phyloP scores from a whole-genome alignment of 2,888 invertebrate genomes.

The Lasioglossum marginatum region DNA sequence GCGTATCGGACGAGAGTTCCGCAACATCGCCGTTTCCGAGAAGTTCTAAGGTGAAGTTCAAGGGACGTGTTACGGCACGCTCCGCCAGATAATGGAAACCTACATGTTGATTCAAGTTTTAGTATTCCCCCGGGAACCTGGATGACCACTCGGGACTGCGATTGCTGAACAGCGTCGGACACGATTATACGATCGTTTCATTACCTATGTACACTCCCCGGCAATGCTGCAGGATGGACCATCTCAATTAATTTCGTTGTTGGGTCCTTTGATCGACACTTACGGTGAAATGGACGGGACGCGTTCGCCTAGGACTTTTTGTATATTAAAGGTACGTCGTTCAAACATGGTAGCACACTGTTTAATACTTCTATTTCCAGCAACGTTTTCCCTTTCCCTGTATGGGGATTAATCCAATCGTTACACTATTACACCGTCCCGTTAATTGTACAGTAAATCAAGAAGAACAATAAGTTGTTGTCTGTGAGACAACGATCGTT shows the following conservation, averaged over 20 bases:
- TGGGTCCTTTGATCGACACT: neutral
- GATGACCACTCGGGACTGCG: constrained; percentile 7
- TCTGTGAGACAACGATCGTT: neutral
- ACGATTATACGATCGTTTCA: constrained; percentile 8
- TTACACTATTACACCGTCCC: too few relatives aligned
- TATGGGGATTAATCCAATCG: too few relatives aligned
- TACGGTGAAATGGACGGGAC: neutral
- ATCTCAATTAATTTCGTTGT: neutral
- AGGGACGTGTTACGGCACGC: constrained; percentile 9
- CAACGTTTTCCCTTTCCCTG: too few relatives aligned
- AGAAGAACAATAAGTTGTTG: neutral
- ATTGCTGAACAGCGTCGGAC: neutral
- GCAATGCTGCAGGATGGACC: neutral
- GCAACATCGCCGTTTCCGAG: constrained; percentile 36
- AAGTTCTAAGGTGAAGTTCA: constrained; percentile 40
- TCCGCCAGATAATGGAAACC: constrained; percentile 3
- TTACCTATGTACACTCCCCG: neutral
- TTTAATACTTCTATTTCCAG: too few relatives aligned
- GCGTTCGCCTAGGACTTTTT: neutral
- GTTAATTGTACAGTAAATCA: too few relatives aligned
- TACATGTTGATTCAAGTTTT: constrained; percentile 8
- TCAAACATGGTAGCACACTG: too few relatives aligned
- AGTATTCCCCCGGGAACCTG: neutral
- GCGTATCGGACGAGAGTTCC: constrained; percentile 60
- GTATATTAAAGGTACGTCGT: neutral